Evolutionary conservation across 2,113 vertebrate genomes (phyloP).

Genomic region (Syrmaticus mikado): DNA sequence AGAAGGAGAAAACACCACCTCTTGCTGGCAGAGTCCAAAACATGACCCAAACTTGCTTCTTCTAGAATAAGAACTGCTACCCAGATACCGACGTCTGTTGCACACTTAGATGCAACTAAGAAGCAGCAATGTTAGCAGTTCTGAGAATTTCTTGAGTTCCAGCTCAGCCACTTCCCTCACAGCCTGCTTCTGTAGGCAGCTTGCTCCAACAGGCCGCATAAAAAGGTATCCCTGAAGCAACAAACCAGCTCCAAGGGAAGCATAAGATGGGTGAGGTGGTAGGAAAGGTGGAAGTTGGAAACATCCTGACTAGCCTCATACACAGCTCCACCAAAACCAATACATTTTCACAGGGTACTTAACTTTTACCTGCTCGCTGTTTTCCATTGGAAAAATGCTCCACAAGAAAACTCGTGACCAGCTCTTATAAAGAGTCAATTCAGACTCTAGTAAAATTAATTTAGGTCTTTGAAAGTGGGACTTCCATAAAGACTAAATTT

Average conservation of each 20-base stretch:
- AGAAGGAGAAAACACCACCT: background rate
- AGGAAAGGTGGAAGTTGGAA: background rate
- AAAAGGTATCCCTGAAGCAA: background rate
- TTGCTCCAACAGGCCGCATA: background rate
- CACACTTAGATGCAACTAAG: background rate
- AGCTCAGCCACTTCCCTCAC: background rate
- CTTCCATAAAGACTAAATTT: background rate
- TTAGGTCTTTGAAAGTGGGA: background rate
- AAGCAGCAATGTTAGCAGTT: background rate
- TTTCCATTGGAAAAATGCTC: background rate
- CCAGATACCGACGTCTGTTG: background rate
- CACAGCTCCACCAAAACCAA: constrained; percentile 21
- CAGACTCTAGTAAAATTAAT: background rate
- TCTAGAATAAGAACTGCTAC: background rate
- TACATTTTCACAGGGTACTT: background rate
- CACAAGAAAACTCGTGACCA: background rate
- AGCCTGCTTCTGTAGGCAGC: background rate
- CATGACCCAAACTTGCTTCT: background rate
- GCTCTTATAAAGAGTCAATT: background rate
- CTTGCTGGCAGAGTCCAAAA: background rate
- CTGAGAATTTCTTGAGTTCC: background rate
- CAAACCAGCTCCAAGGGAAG: background rate
- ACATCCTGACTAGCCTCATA: background rate
- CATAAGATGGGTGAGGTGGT: background rate
- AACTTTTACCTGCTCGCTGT: rapidly evolving